Evolutionary conservation across 2,113 vertebrate species (phyloP).

Genomic region (Agelaius phoeniceus): DNA sequence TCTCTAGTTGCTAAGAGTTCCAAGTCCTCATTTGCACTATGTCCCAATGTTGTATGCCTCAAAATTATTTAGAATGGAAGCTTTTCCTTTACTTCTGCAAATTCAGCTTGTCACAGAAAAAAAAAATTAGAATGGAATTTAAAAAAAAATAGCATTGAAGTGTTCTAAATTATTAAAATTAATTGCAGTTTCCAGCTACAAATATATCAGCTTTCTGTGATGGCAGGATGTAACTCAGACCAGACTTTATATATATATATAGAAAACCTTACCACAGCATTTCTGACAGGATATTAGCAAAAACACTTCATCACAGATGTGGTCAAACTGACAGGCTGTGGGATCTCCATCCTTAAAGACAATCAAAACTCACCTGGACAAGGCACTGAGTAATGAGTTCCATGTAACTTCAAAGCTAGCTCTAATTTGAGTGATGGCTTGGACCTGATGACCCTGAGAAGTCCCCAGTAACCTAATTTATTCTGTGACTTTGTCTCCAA

Average conservation of each 20-base stretch:
- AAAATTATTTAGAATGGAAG: background rate
- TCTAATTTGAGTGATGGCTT: background rate
- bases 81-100: background rate
- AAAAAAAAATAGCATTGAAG: background rate
- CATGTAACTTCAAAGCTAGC: background rate
- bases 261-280: background rate
- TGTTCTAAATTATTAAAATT: background rate
- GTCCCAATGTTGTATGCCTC: background rate
- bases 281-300: background rate
- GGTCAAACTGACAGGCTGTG: background rate
- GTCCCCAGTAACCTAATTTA: background rate
- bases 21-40: background rate
- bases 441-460: background rate
- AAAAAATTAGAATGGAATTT: background rate
- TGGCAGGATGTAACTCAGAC: background rate
- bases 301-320: background rate
- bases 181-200: background rate
- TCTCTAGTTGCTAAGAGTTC: background rate
- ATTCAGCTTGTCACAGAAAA: background rate
- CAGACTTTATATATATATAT: background rate
- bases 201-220: background rate
- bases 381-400: background rate
- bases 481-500: background rate
- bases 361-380: background rate
- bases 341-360: background rate